phyloP scores from a whole-genome alignment of 2,113 vertebrate species.

The Solea senegalensis region DNA sequence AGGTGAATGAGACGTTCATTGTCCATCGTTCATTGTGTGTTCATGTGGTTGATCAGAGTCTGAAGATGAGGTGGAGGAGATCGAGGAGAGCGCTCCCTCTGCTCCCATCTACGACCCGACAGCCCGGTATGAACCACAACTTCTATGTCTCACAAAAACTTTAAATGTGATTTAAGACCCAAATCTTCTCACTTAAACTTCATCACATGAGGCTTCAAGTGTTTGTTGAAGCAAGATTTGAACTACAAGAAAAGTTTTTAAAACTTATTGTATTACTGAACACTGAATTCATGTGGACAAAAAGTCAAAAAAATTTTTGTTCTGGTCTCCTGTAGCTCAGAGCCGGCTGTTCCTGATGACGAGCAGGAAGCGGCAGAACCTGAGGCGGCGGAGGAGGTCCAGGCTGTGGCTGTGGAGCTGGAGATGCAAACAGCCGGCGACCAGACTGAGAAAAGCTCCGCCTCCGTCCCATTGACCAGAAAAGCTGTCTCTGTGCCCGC shows the following conservation, averaged over 20 bases:
- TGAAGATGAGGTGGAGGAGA: constrained; percentile 95
- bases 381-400: constrained; percentile 86
- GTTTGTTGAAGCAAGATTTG: no score
- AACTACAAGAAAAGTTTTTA: no score
- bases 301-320: no score
- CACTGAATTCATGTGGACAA: no score
- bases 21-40: no score
- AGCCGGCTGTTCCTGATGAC: constrained; percentile 86
- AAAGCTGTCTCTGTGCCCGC: constrained; percentile 79
- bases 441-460: constrained; percentile 84
- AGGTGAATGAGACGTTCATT: no score
- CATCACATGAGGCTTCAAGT: no score
- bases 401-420: constrained; percentile 67
- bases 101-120: constrained; percentile 89
- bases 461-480: constrained; percentile 39
- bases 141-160: no score
- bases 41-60: constrained; percentile 83
- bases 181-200: no score
- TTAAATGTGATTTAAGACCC: no score
- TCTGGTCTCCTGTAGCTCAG: constrained; percentile 78
- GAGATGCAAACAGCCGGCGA: constrained; percentile 81
- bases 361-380: constrained; percentile 82
- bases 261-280: no score
- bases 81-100: constrained; percentile 92
- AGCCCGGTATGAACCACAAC: constrained; percentile 81